phyloP scores from a whole-genome alignment of 1,140 invertebrate genomes.

The Laupala kohalensis region DNA sequence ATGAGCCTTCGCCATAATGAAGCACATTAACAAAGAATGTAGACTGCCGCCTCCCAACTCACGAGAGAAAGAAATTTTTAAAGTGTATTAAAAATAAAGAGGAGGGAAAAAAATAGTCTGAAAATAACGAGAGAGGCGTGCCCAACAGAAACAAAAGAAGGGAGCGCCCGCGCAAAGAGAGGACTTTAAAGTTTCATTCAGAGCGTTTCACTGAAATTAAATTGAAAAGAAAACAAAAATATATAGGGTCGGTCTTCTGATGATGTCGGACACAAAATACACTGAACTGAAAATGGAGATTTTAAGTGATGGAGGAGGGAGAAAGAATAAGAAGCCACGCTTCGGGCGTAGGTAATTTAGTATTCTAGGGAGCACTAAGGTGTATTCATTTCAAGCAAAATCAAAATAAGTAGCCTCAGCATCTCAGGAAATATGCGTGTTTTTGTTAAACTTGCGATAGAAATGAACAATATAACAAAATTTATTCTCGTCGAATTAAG shows the following conservation, averaged over 20 bases:
- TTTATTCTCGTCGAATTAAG: too few relatives aligned
- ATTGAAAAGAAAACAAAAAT: neutral
- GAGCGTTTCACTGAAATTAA: neutral
- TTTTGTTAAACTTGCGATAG: too few relatives aligned
- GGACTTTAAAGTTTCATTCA: neutral
- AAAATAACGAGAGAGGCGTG: neutral
- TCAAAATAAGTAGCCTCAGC: too few relatives aligned
- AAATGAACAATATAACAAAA: too few relatives aligned
- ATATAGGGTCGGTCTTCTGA: neutral
- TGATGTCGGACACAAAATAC: neutral
- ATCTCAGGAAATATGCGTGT: too few relatives aligned
- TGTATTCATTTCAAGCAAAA: too few relatives aligned
- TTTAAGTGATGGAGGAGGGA: neutral
- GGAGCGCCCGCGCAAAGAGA: neutral
- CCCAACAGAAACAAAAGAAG: neutral
- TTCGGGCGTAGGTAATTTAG: neutral
- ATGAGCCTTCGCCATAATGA: neutral
- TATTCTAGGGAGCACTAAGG: too few relatives aligned
- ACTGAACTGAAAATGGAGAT: neutral
- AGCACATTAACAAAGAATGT: neutral
- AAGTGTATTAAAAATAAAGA: neutral
- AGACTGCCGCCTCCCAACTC: neutral
- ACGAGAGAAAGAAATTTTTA: neutral
- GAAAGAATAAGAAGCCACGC: neutral
- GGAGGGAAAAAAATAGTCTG: neutral